Base-by-base conservation (phyloP, 2,888 invertebrate genomes). In the Idaea aversata region DNA sequence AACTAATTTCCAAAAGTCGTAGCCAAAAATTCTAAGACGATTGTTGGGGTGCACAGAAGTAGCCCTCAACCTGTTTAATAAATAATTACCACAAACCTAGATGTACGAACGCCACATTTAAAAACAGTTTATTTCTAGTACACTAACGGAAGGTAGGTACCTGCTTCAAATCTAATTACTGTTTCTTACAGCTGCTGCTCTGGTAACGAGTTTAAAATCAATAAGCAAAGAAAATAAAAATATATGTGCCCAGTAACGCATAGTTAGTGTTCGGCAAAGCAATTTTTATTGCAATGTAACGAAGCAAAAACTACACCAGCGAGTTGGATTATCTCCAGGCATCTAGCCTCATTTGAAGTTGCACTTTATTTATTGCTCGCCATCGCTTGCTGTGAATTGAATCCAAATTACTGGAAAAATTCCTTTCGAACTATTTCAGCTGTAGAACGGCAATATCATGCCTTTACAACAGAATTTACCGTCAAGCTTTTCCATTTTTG, bases 281-380 rank as follows among this genome's bases (percentile, higher is more conserved):
- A 79, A 81, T 79, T 69, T 82, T 82, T 81, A 85, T 83, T 77
- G 81, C 83, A 79, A 81, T 80, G 80, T 84, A 85, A 86, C 81
- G 81, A 84, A 83, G 79, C 80, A 86, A 84, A 84, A 84, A 84
- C 71, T 77, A 82, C 75, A 79, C 79, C 74, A 81, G 79, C 78
- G 78, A 85, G 82, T 88, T 89, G 90, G 90, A 90, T 86, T 86
- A 89, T 84, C 84, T 89, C 88, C 90, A 89, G 79, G 76, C 72
- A 72, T 79, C 83, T 78, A 78, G 84, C 87, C 87, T 86, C 86
- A 86, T 87, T 90, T 86, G 81, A 79, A 86, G 81, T 85, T 88
- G 86, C 85, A 85, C 79, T 88, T 88, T 89, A 88, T 89, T 90
- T 89, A 88, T 87, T 82, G 83, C 85, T 74, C 72, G 79, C 82